These are phyloP conservation scores for Scarus forsteni DNA, from an alignment of 2,797 vertebrate genomes.

Conservation along the genomic window DNA sequence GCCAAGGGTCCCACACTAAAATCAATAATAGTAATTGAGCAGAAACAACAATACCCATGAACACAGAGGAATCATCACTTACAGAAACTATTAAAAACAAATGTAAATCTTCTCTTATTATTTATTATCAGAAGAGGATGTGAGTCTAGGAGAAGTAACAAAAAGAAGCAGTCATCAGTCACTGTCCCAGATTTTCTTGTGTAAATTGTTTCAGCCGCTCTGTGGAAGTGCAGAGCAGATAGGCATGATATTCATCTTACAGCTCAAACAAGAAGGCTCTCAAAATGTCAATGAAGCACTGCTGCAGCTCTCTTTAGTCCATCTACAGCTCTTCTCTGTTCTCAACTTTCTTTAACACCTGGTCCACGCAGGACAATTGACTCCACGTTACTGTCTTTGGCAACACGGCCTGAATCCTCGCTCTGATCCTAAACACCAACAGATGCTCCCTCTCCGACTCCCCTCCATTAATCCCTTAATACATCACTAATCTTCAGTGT, in stretches of 20 bases:
- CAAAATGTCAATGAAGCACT: neutral
- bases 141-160: neutral
- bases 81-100: no score
- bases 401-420: neutral
- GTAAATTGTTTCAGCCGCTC: constrained; percentile 43
- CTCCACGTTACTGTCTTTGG: neutral
- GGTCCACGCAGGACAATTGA: constrained; percentile 1
- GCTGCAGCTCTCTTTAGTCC: constrained; percentile 1
- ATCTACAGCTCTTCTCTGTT: neutral
- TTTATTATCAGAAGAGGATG: neutral
- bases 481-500: constrained; percentile 33
- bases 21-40: no score
- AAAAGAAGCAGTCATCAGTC: constrained; percentile 20
- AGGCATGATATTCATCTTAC: constrained; percentile 27
- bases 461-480: constrained; percentile 36
- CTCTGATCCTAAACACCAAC: constrained; percentile 17
- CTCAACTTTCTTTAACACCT: constrained; percentile 24
- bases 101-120: neutral
- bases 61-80: no score
- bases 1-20: no score
- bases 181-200: constrained; percentile 14
- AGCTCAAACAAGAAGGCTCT: constrained; percentile 12
- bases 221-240: constrained; percentile 20
- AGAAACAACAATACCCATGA: no score
- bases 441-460: constrained; percentile 12